Conservation (phyloP, 2,888 invertebrate genomes). For the Aleiodes leptofemur region DNA sequence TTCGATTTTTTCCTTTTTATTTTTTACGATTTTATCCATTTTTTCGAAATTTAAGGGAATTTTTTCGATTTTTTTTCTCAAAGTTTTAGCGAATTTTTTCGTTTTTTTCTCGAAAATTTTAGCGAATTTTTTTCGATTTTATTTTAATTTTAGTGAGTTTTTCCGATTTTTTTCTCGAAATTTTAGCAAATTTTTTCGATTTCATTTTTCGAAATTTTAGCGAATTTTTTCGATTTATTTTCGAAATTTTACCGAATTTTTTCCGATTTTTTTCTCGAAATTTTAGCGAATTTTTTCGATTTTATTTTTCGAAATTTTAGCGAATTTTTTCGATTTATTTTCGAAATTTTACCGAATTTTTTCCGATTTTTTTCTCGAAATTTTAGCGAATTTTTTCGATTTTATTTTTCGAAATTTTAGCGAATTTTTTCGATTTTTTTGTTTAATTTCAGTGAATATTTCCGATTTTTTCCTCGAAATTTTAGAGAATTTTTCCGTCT, state of each 20-base stretch:
- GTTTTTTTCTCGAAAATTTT: background rate
- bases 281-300: slow-evolving; percentile 5
- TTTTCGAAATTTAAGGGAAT: background rate
- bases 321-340: background rate
- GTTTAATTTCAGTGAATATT: background rate
- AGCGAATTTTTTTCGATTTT: background rate
- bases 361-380: background rate
- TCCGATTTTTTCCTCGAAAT: no score
- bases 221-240: no score
- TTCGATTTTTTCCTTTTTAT: background rate
- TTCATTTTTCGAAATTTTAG: no score
- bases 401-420: background rate
- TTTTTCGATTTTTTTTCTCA: background rate
- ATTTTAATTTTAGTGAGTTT: background rate
- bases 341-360: background rate
- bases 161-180: no score
- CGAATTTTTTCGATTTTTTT: background rate
- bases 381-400: slow-evolving; percentile 5
- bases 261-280: no score
- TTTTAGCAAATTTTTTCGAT: no score
- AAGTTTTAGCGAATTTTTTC: background rate
- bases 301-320: background rate
- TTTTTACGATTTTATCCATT: background rate
- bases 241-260: no score
- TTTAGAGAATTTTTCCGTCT: no score